These are phyloP conservation scores for Kuschelorhynchus macadamiae DNA, from an alignment of 2,888 invertebrate species.

Conservation along the genomic window DNA sequence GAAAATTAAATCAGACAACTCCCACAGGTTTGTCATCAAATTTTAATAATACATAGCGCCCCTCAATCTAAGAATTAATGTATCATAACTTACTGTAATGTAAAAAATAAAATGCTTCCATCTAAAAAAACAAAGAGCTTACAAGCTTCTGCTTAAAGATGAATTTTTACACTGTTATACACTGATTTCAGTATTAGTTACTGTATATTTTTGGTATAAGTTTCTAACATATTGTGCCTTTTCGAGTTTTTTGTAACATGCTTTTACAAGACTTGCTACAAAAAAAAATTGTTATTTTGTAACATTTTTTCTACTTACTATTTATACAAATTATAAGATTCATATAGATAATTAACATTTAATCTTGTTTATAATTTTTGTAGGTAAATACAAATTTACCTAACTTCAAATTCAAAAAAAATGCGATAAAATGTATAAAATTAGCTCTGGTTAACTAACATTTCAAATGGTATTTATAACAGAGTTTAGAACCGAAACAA, in stretches of 20 bases:
- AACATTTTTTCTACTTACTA: not conserved
- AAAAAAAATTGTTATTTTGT: conserved; percentile 9
- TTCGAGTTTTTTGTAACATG: conserved; percentile 23
- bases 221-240: conserved; percentile 33
- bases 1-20: not conserved
- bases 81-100: no score
- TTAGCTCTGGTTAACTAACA: no score
- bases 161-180: not conserved
- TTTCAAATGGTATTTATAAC: no score
- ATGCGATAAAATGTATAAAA: no score
- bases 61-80: no score
- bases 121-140: not conserved
- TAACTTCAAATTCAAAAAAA: no score
- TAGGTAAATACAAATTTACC: no score
- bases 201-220: not conserved
- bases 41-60: no score
- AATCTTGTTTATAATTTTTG: not conserved
- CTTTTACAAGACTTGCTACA: conserved; percentile 18
- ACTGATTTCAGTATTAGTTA: not conserved
- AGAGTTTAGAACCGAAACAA: no score
- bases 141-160: not conserved
- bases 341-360: not conserved
- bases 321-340: not conserved
- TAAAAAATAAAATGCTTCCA: not conserved
- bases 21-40: no score